These are phyloP conservation scores for Gobio gobio DNA, from an alignment of 2,113 vertebrate genomes.

Conservation along the genomic window DNA sequence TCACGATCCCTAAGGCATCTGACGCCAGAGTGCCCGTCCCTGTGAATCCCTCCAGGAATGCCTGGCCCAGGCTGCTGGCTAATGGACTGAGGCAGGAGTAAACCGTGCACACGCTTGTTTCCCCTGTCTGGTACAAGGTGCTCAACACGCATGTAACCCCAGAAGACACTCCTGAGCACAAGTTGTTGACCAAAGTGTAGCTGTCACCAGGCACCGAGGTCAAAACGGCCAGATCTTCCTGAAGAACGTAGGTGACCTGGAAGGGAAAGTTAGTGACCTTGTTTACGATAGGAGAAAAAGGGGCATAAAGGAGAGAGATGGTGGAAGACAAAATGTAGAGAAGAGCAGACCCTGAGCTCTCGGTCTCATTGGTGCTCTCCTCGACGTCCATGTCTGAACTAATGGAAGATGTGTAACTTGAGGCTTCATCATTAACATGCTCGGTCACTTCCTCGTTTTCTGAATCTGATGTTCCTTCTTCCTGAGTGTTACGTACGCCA, in stretches of 20 bases:
- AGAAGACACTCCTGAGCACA: constrained; percentile 68
- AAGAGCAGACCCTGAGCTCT: constrained; percentile 27
- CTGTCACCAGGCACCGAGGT: constrained; percentile 67
- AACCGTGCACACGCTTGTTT: constrained; percentile 46
- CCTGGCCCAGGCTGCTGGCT: constrained; percentile 61
- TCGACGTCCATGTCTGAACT: not conserved
- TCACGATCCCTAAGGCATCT: constrained; percentile 67
- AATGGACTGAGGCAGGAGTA: constrained; percentile 69
- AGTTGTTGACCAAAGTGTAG: constrained; percentile 64
- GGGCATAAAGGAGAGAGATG: constrained; percentile 67
- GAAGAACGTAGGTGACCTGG: constrained; percentile 71
- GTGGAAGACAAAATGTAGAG: constrained; percentile 68
- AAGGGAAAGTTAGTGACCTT: constrained; percentile 68
- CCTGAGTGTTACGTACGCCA: not conserved
- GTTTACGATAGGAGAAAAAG: constrained; percentile 69
- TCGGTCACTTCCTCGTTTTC: not conserved
- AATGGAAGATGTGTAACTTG: not conserved
- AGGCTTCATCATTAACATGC: not conserved
- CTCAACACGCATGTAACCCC: constrained; percentile 59
- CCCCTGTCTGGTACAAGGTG: constrained; percentile 58
- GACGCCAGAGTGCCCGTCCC: constrained; percentile 70
- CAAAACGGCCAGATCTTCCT: constrained; percentile 73
- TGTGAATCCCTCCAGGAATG: constrained; percentile 67
- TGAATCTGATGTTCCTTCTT: not conserved
- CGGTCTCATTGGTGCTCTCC: constrained; percentile 47